These are phyloP conservation scores for Mobula birostris DNA, from an alignment of 2,113 vertebrate genomes.

Conservation along the genomic window DNA sequence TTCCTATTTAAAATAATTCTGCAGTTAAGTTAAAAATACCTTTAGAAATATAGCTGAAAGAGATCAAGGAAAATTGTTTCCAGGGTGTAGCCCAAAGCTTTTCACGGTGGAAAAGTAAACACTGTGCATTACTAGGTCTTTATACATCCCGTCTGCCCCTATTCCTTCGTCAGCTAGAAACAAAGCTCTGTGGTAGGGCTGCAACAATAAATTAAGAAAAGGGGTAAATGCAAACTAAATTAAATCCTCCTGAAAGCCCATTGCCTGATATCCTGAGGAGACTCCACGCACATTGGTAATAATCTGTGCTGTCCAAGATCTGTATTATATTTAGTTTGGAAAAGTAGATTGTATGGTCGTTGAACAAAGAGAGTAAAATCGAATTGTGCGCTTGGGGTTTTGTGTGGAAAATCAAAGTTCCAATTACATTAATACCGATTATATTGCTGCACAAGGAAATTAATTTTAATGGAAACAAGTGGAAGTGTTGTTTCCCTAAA, in stretches of 20 bases:
- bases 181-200: not conserved
- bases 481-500: not conserved
- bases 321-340: not conserved
- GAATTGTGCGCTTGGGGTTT: not conserved
- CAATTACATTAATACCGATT: not conserved
- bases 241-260: not conserved
- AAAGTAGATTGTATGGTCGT: not conserved
- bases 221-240: not conserved
- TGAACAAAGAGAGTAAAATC: not conserved
- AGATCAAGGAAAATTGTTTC: not conserved
- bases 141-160: not conserved
- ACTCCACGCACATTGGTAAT: not conserved
- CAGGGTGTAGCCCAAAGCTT: not conserved
- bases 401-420: too few relatives aligned
- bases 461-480: not conserved
- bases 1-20: not conserved
- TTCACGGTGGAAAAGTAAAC: slow-evolving; percentile 23
- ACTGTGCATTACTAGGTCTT: not conserved
- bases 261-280: not conserved
- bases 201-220: not conserved
- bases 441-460: not conserved
- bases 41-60: not conserved
- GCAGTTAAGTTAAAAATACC: not conserved
- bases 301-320: too few relatives aligned
- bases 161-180: not conserved